Evolutionary conservation across 2,113 vertebrate species (phyloP).

Genomic region (Salvelinus namaycush): DNA sequence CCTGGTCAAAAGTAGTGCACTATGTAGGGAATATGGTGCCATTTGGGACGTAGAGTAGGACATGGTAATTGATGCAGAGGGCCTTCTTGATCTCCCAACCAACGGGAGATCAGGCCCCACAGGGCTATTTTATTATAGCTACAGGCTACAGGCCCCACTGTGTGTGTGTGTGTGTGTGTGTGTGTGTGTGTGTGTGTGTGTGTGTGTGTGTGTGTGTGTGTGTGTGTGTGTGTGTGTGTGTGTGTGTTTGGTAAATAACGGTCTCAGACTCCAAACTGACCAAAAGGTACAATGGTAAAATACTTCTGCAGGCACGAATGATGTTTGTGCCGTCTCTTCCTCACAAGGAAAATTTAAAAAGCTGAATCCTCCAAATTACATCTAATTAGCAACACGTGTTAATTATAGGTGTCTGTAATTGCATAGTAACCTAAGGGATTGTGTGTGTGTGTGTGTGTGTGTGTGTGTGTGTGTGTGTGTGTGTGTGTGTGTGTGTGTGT

Average conservation of each 20-base stretch:
- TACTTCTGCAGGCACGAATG: slow-evolving; percentile 42
- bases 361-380: slow-evolving; percentile 56
- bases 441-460: too few species aligned
- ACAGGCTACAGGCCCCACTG: slow-evolving; percentile 18
- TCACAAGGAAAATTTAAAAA: slow-evolving; percentile 49
- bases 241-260: slow-evolving; percentile 3
- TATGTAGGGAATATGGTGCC: too few species aligned
- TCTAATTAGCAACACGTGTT: slow-evolving; percentile 75
- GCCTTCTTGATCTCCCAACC: slow-evolving; percentile 67
- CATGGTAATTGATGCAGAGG: slow-evolving; percentile 78
- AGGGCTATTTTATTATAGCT: slow-evolving; percentile 73
- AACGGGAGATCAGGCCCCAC: slow-evolving; percentile 46
- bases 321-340: slow-evolving; percentile 39
- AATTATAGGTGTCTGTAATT: slow-evolving; percentile 79
- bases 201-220: too few species aligned
- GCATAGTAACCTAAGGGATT: slow-evolving; percentile 66
- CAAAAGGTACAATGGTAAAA: slow-evolving; percentile 22
- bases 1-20: too few species aligned
- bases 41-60: neutral
- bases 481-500: too few species aligned
- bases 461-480: too few species aligned
- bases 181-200: too few species aligned
- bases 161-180: too few species aligned
- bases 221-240: too few species aligned
- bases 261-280: slow-evolving; percentile 28